phyloP scores from a whole-genome alignment of 2,113 vertebrate species.

The Sus scrofa region T2T-Sscrofa CM000830.6:130873001-130873500 shows the following conservation, averaged over 20 bases:
- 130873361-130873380: background rate
- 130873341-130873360: background rate
- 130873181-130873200: background rate
- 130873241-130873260: background rate
- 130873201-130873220: background rate
- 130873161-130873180: background rate
- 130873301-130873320: background rate
- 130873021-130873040: background rate
- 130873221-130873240: background rate
- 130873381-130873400: background rate
- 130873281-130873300: background rate
- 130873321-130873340: background rate
- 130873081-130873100: background rate
- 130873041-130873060: background rate
- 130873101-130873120: background rate
- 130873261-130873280: background rate
- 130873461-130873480: background rate
- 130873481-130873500: background rate
- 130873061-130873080: background rate
- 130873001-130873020: background rate
- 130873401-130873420: constrained; percentile 5
- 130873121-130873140: background rate
- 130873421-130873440: background rate
- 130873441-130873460: background rate
- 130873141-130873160: background rate